Percentiles rank a stretch among this genome's conserved stretches.
Conservation (phyloP, 2,113 vertebrate genomes). For the rabbit (Oryctolagus cuniculus) region DNA sequence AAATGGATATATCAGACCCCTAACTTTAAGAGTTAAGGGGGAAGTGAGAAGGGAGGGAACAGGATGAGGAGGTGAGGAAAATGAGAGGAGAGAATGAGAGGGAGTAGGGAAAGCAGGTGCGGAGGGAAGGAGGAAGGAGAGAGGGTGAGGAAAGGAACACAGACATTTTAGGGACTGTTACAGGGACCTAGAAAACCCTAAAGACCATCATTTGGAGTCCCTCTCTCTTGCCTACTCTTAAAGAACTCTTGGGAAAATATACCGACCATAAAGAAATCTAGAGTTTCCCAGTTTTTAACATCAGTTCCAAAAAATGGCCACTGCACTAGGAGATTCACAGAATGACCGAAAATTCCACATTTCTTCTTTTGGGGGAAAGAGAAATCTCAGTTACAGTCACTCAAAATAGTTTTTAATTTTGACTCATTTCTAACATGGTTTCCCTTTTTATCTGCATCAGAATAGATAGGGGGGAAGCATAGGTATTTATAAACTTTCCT, state of each 20-base stretch:
- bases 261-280: slow-evolving; percentile 39
- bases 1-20: not conserved
- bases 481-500: slow-evolving; percentile 13
- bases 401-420: slow-evolving; percentile 33
- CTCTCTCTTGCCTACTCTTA: not conserved
- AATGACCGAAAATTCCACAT: slow-evolving; percentile 25
- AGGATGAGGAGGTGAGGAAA: not conserved
- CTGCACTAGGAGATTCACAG: slow-evolving; percentile 22
- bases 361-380: not conserved
- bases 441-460: slow-evolving; percentile 10
- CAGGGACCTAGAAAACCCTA: slow-evolving; percentile 25
- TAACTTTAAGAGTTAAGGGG: not conserved
- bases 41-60: not conserved
- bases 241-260: not conserved
- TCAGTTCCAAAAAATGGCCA: not conserved
- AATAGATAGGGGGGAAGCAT: not conserved
- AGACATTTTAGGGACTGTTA: not conserved
- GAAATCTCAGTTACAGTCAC: not conserved
- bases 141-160: no score
- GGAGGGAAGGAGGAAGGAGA: not conserved
- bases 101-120: not conserved
- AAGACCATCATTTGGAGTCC: not conserved
- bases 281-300: slow-evolving; percentile 25
- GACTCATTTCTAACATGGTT: slow-evolving; percentile 23
- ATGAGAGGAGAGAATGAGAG: not conserved